Conservation (phyloP, 2,888 invertebrate genomes). For the Idaea biselata region DNA sequence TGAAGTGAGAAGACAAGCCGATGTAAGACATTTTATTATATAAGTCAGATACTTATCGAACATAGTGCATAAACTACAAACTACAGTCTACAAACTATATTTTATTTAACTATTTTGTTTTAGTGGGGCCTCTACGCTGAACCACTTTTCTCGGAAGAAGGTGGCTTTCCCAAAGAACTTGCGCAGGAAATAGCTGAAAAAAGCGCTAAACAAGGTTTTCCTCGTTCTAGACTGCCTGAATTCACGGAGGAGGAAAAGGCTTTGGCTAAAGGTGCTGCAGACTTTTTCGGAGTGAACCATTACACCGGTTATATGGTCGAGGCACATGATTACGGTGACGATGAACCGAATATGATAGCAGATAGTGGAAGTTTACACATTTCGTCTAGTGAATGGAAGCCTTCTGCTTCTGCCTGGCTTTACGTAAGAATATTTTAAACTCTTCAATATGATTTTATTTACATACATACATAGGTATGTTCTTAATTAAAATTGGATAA, state of each 20-base stretch:
- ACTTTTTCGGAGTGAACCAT: conserved; percentile 82
- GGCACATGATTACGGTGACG: conserved; percentile 25
- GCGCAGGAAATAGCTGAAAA: conserved; percentile 63
- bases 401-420: conserved; percentile 51
- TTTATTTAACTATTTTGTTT: conserved; percentile 18
- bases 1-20: conserved; percentile 44
- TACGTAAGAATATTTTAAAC: conserved; percentile 34
- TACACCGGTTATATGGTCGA: conserved; percentile 75
- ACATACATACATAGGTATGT: neutral
- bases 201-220: conserved; percentile 63
- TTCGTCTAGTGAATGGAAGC: conserved; percentile 42
- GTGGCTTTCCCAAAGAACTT: conserved; percentile 77
- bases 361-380: conserved; percentile 40
- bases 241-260: conserved; percentile 62
- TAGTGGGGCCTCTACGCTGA: conserved; percentile 71
- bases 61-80: too few relatives aligned
- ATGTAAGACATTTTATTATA: conserved; percentile 33
- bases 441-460: neutral
- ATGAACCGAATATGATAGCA: conserved; percentile 30
- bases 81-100: too few relatives aligned
- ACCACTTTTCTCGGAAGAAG: conserved; percentile 70
- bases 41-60: too few relatives aligned
- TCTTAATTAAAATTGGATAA: neutral
- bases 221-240: conserved; percentile 63
- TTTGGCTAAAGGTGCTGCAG: conserved; percentile 49